Evolutionary conservation across 2,888 invertebrate genomes (phyloP), one percentile per base, ranked within the genome.

Genomic region (Cataglyphis livida): DNA sequence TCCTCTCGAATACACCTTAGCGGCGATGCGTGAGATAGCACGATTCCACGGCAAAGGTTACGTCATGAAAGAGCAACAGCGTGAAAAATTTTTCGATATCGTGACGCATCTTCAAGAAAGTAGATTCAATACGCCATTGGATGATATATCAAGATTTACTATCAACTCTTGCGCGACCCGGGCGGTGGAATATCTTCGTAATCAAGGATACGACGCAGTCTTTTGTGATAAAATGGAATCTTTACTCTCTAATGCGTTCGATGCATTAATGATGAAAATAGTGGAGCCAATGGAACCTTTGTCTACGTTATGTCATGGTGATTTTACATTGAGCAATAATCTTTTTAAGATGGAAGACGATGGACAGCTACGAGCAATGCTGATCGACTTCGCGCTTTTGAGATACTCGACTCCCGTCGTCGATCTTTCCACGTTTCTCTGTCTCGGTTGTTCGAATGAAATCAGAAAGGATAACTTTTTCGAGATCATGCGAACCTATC

Each of bases 261-360:
- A 64, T 0, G 85, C 87, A 0, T 66, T 91, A 9, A 21, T 92
- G 41, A 0, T 90, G 25, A 86, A 90, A 15, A 38, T 73, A 4
- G 0, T 85, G 0, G 12, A 87, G 21, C 87, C 92, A 0, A 78
- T 82, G 0, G 94, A 94, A 62, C 93, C 93, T 1, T 71, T 94
- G 0, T 91, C 93, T 1, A 92, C 92, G 0, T 15, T 94, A 1
- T 91, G 93, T 75, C 94, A 94, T 68, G 94, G 94, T 0, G 94
- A 94, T 59, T 92, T 92, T 59, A 92, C 93, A 0, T 84, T 91
- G 48, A 92, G 6, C 73, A 94, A 94, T 74, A 75, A 89, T 5
- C 81, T 94, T 12, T 94, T 91, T 65, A 88, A 89, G 12, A 28
- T 10, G 0, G 82, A 79, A 3, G 48, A 51, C 10, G 18, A 74